Evolutionary conservation across 2,797 vertebrate genomes (phyloP).

Genomic region (Buphagus erythrorhynchus): DNA sequence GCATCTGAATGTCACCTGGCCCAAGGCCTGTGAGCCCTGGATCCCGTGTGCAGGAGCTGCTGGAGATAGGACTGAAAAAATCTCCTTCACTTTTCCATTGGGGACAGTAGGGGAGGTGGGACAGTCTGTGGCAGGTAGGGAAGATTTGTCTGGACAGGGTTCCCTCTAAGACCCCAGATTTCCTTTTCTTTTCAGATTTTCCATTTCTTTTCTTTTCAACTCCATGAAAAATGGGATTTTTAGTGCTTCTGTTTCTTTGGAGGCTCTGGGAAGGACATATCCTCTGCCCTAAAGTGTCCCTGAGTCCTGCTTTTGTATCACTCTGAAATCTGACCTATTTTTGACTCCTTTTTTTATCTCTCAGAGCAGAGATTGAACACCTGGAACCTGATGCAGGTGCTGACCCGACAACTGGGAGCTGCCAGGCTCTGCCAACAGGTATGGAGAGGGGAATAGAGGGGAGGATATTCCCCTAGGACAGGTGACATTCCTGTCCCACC

Average conservation of each 20-base stretch:
- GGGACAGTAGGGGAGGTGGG: fast-evolving
- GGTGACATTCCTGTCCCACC: neutral
- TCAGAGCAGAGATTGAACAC: neutral
- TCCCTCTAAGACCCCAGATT: neutral
- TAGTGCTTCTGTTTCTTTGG: neutral
- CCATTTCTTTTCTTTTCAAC: too few relatives aligned
- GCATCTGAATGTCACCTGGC: neutral
- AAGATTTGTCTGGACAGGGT: neutral
- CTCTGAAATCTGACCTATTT: neutral
- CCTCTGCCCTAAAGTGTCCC: neutral
- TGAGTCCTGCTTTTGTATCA: neutral
- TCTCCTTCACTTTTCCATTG: neutral
- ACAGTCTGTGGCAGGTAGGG: fast-evolving
- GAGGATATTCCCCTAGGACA: neutral
- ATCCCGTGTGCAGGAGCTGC: neutral
- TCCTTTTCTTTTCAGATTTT: neutral
- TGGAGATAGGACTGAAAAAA: neutral
- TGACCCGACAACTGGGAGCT: neutral
- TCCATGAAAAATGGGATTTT: neutral
- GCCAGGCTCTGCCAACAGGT: neutral
- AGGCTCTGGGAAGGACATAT: neutral
- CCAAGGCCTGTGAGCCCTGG: fast-evolving
- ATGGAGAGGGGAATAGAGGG: neutral
- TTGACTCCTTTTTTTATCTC: neutral
- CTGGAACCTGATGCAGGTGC: neutral